Evolutionary conservation across 2,797 vertebrate species (phyloP), one percentile per base, ranked within the genome.

Genomic region (Philypnodon macrostomus): DNA sequence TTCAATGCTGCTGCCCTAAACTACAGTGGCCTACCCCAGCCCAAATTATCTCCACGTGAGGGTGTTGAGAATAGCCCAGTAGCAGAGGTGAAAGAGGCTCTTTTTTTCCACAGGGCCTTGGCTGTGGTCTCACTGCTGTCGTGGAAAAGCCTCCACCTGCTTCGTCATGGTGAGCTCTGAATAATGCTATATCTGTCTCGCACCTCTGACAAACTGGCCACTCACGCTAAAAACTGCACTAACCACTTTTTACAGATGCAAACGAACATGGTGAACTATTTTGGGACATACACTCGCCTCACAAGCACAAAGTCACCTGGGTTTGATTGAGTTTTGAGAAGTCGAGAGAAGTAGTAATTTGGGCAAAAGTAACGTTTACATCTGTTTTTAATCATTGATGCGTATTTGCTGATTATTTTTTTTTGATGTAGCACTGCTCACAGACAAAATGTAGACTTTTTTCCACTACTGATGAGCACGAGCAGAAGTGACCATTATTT

Each of bases 111-210:
- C 65, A 65, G 18, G 39, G 19, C 56, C 30, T n/a, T 36, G 47
- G 47, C 56, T 47, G 50, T 44, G 55, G 60, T 39, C 51, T 4
- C 60, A 12, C 49, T 2, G 36, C 58, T 47, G 62, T 56, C 7
- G 45, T 37, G 76, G 68, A 61, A n/a, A 72, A 71, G 27, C 60
- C 77, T 67, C 65, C 74, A 86, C 82, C 85, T 86, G 83, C 67
- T 80, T 71, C 62, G 60, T 61, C 3, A 32, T 7, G 59, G 65
- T 62, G 68, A 60, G 41, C 41, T 46, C 37, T 5, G 63, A 50
- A 85, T 77, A 86, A 78, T 79, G 39, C 64, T 11, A 35, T 2
- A 56, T 44, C 63, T 88, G 83, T 89, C 39, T 42, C 48, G 55
- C 60, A 32, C 47, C 56, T 63, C 35, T 8, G 44, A 63, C 47